Percentiles rank a stretch among this genome's conserved stretches.
These are phyloP conservation scores for Acanthiza pusilla DNA, from an alignment of 2,797 vertebrate genomes.

Conservation along the genomic window DNA sequence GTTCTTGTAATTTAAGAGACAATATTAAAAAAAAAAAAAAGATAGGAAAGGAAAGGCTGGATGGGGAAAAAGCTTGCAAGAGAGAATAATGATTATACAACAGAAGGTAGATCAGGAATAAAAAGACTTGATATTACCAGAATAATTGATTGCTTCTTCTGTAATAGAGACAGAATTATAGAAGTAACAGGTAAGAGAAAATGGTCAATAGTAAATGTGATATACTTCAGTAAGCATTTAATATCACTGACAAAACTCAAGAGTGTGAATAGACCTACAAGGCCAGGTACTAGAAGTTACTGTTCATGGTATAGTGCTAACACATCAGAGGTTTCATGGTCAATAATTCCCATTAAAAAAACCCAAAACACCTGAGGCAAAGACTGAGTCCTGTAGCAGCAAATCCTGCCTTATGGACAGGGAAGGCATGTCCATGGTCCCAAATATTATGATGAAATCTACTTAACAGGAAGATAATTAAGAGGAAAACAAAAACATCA, in stretches of 20 bases:
- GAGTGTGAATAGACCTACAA: background rate
- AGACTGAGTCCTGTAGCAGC: background rate
- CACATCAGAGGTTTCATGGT: background rate
- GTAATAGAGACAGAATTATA: background rate
- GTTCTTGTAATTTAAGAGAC: background rate
- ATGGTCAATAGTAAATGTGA: background rate
- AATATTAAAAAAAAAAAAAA: background rate
- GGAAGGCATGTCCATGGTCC: rapidly evolving
- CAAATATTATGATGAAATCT: background rate
- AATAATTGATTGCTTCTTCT: background rate
- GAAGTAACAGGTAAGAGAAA: background rate
- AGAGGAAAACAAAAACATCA: background rate
- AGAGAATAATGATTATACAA: background rate
- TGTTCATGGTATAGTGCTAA: background rate
- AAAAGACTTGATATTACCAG: background rate
- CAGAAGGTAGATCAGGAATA: background rate
- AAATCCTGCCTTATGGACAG: background rate
- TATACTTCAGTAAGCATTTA: background rate
- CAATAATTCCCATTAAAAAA: background rate
- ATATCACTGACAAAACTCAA: background rate
- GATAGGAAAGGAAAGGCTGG: background rate
- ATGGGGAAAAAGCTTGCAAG: background rate
- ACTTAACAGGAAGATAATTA: background rate
- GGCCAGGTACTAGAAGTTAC: background rate
- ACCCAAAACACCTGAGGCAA: background rate